A percentile compares a stretch with the other conserved stretches of the same genome.
Evolutionary conservation across 2,888 invertebrate species (phyloP).

Genomic region (Formica aserva): DNA sequence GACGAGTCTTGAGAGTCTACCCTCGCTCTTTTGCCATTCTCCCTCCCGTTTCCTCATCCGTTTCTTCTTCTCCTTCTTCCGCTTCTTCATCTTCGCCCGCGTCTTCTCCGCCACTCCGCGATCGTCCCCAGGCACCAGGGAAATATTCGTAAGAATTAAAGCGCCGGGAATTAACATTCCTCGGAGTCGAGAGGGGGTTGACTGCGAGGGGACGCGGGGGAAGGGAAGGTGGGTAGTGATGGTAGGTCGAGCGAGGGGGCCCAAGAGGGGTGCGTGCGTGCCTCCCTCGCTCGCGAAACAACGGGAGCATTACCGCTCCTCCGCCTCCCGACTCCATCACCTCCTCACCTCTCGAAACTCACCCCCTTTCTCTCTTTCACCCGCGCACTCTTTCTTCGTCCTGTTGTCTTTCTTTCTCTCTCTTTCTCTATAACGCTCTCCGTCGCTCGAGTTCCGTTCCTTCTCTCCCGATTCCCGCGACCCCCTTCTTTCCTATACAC

Average conservation of each 20-base stretch:
- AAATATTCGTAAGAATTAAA: conserved; percentile 86
- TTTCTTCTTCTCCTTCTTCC: conserved; percentile 56
- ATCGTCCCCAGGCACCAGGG: conserved; percentile 80
- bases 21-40: conserved; percentile 41
- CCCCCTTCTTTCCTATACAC: conserved; percentile 81
- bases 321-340: conserved; percentile 71
- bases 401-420: conserved; percentile 54
- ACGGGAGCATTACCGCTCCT: conserved; percentile 83
- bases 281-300: conserved; percentile 83
- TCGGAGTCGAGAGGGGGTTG: conserved; percentile 75
- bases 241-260: conserved; percentile 70
- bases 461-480: conserved; percentile 78
- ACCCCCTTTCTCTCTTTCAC: conserved; percentile 69
- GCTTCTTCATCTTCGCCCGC: conserved; percentile 77
- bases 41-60: conserved; percentile 44
- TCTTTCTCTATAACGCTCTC: conserved; percentile 24
- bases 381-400: conserved; percentile 68
- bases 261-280: conserved; percentile 81
- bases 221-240: conserved; percentile 50
- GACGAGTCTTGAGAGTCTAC: conserved; percentile 67
- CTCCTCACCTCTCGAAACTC: conserved; percentile 75
- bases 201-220: conserved; percentile 57
- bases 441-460: conserved; percentile 72
- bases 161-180: conserved; percentile 86
- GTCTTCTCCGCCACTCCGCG: conserved; percentile 66